Base-by-base conservation (phyloP, 2,888 invertebrate genomes). In the Troides helena region DNA sequence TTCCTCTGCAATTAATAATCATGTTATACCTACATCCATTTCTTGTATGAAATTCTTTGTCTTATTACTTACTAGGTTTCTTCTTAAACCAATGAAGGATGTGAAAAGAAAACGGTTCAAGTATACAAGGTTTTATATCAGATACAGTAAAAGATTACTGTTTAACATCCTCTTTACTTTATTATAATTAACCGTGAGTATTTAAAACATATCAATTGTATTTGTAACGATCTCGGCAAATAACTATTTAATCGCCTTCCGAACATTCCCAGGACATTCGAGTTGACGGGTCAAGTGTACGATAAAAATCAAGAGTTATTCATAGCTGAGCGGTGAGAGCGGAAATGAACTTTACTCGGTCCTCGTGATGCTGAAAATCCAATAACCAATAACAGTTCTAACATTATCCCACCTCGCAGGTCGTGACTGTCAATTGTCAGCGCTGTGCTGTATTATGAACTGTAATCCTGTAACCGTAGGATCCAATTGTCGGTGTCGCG, bases 241-340 rank as follows among this genome's bases (percentile, higher is more conserved):
- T 81, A 85, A 82, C 82, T 81, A 85, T 78, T 78, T 76, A 84
- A 87, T 87, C 85, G 82, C 82, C 84, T 83, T 80, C 83, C 81
- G 77, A 86, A 84, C 86, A 87, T 89, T 90, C 90, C 82, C 90
- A 89, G 89, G 89, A 86, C 86, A 86, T 85, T 81, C 83, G 79
- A 82, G 86, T 85, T 87, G 87, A 88, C 88, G 87, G 90, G 90
- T 90, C 89, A 89, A 87, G 84, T 80, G 80, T 78, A 83, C 83
- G 88, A 90, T 89, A 87, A 87, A 85, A 88, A 90, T 89, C 89
- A 84, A 76, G 83, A 85, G 80, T 84, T 85, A 85, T 87, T 87
- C 85, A 85, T 85, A 79, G 75, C 36, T 30, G 67, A 60, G 12
- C 50, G 36, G 30, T 30, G 25, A 73, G 75, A 69, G 56, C 67